Base-by-base conservation (phyloP, 2,797 vertebrate species). In the Periophthalmus magnuspinnatus region DNA sequence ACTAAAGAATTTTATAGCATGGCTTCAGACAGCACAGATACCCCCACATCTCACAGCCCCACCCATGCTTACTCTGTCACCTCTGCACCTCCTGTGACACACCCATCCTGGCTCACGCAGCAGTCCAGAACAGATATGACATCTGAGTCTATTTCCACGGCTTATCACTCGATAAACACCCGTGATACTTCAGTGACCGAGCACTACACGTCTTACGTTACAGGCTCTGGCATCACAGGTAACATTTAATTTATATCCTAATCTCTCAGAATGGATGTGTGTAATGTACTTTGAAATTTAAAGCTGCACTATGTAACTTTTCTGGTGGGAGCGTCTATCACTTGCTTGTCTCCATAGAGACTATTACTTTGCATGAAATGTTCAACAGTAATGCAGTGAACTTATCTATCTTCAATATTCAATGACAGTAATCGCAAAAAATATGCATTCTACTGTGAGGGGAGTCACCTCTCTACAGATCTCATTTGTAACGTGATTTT, bases 181-280 rank as follows among this genome's bases (percentile, higher is more conserved):
- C 84, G 71, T 36, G 80, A 80, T 1, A 79, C 78, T 17, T 84
- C 82, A 32, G 14, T 78, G 54, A 84, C 79, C 0, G 88, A 78
- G 34, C 85, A 91, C 81, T 83, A 93, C 79, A 90, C 88, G 89
- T 89, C 93, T 80, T 92, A 89, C 83, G 80, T 59, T 75, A 91
- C 93, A 85, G 89, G 91, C 86, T 94, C 94, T 89, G 91, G 84
- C 86, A 90, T 92, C 86, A 94, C 93, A 88, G 92, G 92, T 95
- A 93, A 55, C n/a, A 10, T n/a, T n/a, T 52, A 7, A 52, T 52
- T 21, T n/a, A 19, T 9, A 1, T 52, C 6, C 13, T 14, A 45
- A 3, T 45, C 41, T 45, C 38, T 41, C 13, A 13, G 38, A 41
- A 14, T 41, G 9, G 11, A 41, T 41, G 41, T 45, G 41, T 45